phyloP scores from a whole-genome alignment of 2,113 vertebrate genomes.

The Mobula hypostoma region DNA sequence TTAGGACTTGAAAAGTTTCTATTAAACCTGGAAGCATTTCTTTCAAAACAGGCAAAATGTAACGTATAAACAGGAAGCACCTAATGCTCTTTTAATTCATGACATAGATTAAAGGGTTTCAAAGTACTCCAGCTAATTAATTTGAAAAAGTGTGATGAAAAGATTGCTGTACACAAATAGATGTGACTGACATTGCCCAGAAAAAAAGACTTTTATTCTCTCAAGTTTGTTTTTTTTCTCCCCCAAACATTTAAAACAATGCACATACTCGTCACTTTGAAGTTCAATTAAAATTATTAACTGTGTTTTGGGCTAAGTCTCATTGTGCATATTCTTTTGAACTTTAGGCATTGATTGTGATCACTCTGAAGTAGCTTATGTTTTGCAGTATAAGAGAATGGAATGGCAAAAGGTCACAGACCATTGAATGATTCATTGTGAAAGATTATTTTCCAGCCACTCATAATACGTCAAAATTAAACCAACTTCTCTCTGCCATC shows the following conservation, averaged over 20 bases:
- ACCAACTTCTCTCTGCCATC: background rate
- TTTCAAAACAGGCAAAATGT: conserved; percentile 48
- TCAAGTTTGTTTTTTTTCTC: background rate
- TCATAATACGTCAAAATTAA: background rate
- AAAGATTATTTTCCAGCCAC: too few relatives aligned
- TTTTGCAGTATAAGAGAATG: background rate
- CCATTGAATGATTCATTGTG: background rate
- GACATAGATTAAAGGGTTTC: conserved; percentile 54
- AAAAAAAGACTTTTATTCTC: conserved; percentile 38
- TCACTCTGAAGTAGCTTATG: background rate
- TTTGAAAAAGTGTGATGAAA: conserved; percentile 56
- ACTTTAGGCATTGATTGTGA: conserved; percentile 17
- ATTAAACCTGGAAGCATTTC: conserved; percentile 53
- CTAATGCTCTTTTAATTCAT: conserved; percentile 51
- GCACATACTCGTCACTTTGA: conserved; percentile 35
- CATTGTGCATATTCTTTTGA: background rate
- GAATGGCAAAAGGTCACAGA: background rate
- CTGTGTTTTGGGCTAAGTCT: background rate
- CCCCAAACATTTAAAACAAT: conserved; percentile 36
- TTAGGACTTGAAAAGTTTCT: conserved; percentile 58
- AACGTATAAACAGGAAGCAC: conserved; percentile 56
- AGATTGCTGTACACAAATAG: conserved; percentile 42
- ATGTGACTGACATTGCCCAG: conserved; percentile 42
- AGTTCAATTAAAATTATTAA: conserved; percentile 17
- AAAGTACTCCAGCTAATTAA: conserved; percentile 54